Conservation (phyloP, 2,888 invertebrate genomes). For the Amblyjoppa fuscipennis region DNA sequence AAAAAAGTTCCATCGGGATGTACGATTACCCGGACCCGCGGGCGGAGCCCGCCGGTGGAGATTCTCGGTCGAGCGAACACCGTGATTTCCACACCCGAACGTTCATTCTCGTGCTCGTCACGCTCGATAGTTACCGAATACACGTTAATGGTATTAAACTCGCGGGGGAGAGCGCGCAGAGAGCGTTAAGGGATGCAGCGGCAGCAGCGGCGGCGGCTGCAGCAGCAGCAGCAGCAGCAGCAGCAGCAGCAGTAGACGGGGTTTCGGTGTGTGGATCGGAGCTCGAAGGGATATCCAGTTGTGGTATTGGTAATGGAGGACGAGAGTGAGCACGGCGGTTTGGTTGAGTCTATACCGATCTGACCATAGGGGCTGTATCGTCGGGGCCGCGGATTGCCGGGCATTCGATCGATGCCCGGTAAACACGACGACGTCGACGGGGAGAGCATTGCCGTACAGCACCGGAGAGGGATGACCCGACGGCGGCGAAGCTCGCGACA, state of each 20-base stretch:
- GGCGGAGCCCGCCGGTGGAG: conserved; percentile 26
- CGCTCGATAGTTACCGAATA: conserved; percentile 71
- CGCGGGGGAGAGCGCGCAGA: conserved; percentile 54
- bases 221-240: neutral
- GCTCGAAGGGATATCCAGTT: conserved; percentile 39
- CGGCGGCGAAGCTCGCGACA: conserved; percentile 25
- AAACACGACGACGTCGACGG: conserved; percentile 43
- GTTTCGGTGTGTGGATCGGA: conserved; percentile 18
- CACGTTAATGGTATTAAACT: conserved; percentile 72
- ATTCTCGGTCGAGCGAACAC: conserved; percentile 65
- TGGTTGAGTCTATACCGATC: conserved; percentile 54
- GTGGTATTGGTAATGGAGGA: conserved; percentile 39
- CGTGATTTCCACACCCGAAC: conserved; percentile 67
- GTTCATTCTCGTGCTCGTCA: conserved; percentile 67
- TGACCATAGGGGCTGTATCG: conserved; percentile 43
- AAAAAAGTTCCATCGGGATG: conserved; percentile 8
- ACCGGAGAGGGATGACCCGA: conserved; percentile 1
- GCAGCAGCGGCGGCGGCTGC: too few species aligned
- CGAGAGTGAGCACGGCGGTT: conserved; percentile 51
- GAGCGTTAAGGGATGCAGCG: conserved; percentile 57
- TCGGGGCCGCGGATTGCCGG: conserved; percentile 47
- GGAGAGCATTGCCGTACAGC: conserved; percentile 1
- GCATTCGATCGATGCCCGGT: conserved; percentile 62
- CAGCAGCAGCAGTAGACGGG: conserved; percentile 2
- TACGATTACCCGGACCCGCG: conserved; percentile 12